Conservation (phyloP, 2,113 vertebrate species). For the Otocyon megalotis region DNA sequence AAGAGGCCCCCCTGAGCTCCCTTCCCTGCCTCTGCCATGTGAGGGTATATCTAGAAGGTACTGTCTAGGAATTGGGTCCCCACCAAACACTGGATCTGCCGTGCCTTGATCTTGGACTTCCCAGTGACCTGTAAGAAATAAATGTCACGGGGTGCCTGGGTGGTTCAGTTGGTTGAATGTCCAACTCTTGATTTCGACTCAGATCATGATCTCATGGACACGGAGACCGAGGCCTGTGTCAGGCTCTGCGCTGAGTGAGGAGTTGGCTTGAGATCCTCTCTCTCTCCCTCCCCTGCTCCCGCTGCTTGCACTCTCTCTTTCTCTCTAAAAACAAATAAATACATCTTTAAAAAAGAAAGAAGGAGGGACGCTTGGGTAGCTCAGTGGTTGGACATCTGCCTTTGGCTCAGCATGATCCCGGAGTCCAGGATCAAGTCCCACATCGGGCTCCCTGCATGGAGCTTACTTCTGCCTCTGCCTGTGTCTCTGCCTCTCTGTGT, state of each 20-base stretch:
- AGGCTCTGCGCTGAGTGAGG: background rate
- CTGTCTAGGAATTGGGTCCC: background rate
- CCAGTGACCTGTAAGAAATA: background rate
- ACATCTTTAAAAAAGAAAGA: too few relatives aligned
- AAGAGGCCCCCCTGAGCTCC: background rate
- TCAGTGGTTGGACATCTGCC: too few relatives aligned
- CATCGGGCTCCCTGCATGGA: too few relatives aligned
- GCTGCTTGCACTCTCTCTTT: background rate
- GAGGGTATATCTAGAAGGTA: background rate
- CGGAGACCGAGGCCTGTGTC: background rate
- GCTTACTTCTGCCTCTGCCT: too few relatives aligned
- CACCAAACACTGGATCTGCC: background rate
- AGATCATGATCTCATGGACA: background rate
- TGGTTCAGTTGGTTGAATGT: background rate
- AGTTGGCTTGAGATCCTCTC: background rate
- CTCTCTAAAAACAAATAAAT: background rate
- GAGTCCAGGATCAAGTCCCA: too few relatives aligned
- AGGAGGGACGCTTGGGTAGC: too few relatives aligned
- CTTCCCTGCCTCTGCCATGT: background rate
- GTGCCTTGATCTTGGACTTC: background rate
- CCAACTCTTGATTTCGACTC: background rate
- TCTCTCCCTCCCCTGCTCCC: background rate
- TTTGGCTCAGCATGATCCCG: too few relatives aligned
- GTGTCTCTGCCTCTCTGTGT: too few relatives aligned
- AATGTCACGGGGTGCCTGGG: background rate